Conservation (phyloP, 2,888 invertebrate species). For the Limnephilus marmoratus region DNA sequence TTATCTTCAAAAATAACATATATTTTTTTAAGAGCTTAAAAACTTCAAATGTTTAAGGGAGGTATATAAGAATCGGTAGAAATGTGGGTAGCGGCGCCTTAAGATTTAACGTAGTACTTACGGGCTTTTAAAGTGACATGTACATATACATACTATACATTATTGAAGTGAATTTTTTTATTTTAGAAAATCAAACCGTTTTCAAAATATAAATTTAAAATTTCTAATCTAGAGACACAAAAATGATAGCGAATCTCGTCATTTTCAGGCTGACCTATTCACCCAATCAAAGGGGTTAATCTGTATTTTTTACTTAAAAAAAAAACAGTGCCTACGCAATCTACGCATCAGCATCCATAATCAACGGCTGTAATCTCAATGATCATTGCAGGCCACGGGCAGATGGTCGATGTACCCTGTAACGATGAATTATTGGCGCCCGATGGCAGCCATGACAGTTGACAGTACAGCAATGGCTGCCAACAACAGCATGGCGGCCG, state of each 20-base stretch:
- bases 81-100: too few species aligned
- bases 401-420: constrained; percentile 22
- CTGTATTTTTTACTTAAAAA: neutral
- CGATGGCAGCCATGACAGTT: constrained; percentile 29
- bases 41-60: too few species aligned
- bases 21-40: too few species aligned
- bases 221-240: too few species aligned
- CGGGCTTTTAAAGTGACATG: too few species aligned
- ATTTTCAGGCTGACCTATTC: neutral
- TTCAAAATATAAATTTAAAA: too few species aligned
- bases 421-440: constrained; percentile 49
- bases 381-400: constrained; percentile 1
- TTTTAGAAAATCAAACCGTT: too few species aligned
- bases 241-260: neutral
- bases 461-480: constrained; percentile 31
- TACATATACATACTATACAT: too few species aligned
- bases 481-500: constrained; percentile 45
- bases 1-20: too few species aligned
- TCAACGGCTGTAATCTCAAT: neutral
- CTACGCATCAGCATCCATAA: neutral
- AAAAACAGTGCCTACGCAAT: neutral
- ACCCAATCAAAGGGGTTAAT: neutral
- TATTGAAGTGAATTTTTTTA: too few species aligned
- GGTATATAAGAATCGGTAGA: too few species aligned
- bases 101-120: too few species aligned